Conservation (phyloP, 2,888 invertebrate species). For the Lampropteryx suffumata region DNA sequence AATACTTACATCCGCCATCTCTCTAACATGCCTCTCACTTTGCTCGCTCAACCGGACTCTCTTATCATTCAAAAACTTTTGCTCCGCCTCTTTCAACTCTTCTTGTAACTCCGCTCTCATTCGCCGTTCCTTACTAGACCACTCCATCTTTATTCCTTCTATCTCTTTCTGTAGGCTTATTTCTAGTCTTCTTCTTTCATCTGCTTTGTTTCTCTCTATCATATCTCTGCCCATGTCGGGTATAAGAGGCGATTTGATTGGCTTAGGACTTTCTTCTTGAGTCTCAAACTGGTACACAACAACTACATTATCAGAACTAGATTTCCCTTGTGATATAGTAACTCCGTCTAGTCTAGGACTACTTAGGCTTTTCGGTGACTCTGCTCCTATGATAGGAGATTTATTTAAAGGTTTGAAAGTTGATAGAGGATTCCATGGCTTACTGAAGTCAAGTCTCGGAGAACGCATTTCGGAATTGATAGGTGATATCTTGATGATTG, state of each 20-base stretch:
- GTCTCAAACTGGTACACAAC: constrained; percentile 76
- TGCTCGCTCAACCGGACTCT: constrained; percentile 69
- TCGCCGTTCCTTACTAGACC: constrained; percentile 80
- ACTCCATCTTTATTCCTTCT: constrained; percentile 80
- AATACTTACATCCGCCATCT: constrained; percentile 68
- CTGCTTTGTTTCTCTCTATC: constrained; percentile 68
- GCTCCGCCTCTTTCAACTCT: constrained; percentile 77
- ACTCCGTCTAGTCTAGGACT: constrained; percentile 74
- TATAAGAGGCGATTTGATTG: constrained; percentile 64
- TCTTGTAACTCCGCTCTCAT: constrained; percentile 78
- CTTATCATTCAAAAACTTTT: constrained; percentile 68
- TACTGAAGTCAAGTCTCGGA: constrained; percentile 53
- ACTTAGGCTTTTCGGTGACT: constrained; percentile 60
- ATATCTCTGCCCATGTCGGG: constrained; percentile 71
- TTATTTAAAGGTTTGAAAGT: constrained; percentile 65
- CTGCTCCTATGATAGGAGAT: constrained; percentile 59
- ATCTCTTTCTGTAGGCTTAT: constrained; percentile 76
- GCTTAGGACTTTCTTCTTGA: constrained; percentile 59
- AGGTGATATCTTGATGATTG: constrained; percentile 62
- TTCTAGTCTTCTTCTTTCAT: constrained; percentile 69
- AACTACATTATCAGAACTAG: constrained; percentile 70
- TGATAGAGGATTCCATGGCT: constrained; percentile 67
- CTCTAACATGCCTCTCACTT: constrained; percentile 68
- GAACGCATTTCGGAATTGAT: constrained; percentile 34
- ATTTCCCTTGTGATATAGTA: constrained; percentile 74